Evolutionary conservation across 2,113 vertebrate species (phyloP).

Genomic region (Pholis gunnellus): DNA sequence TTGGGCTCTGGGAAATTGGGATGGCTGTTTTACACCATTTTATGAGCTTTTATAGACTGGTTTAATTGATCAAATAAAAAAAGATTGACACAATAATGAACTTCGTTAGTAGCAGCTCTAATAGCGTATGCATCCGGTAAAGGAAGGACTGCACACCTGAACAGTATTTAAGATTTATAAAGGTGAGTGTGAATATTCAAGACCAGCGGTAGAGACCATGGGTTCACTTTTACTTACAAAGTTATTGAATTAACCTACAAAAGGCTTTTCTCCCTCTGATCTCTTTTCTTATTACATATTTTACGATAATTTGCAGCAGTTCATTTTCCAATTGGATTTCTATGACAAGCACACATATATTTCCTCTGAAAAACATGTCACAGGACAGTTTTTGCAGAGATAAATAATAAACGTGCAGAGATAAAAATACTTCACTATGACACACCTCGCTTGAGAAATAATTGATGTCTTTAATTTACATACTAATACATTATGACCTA

Average conservation of each 20-base stretch:
- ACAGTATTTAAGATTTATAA: not conserved
- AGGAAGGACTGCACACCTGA: not conserved
- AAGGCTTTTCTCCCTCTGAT: not conserved
- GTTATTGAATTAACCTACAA: not conserved
- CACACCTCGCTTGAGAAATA: constrained; percentile 17
- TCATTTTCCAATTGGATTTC: not conserved
- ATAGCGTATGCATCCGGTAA: too few relatives aligned
- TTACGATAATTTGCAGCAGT: not conserved
- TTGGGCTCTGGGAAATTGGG: not conserved
- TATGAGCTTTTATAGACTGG: not conserved
- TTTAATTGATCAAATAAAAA: not conserved
- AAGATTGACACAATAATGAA: not conserved
- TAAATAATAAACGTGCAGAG: not conserved
- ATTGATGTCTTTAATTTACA: constrained; percentile 35
- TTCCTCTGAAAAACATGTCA: constrained; percentile 3
- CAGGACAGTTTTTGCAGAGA: not conserved
- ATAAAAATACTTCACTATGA: constrained; percentile 20
- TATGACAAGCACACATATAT: not conserved
- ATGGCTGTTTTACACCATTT: not conserved
- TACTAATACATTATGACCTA: constrained; percentile 26
- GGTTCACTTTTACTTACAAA: not conserved
- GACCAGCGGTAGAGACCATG: not conserved
- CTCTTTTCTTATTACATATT: not conserved
- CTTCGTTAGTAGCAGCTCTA: not conserved
- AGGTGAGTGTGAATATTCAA: not conserved